Evolutionary conservation across 1,140 invertebrate species (phyloP).

Genomic region (Drosophila kanapiae): DNA sequence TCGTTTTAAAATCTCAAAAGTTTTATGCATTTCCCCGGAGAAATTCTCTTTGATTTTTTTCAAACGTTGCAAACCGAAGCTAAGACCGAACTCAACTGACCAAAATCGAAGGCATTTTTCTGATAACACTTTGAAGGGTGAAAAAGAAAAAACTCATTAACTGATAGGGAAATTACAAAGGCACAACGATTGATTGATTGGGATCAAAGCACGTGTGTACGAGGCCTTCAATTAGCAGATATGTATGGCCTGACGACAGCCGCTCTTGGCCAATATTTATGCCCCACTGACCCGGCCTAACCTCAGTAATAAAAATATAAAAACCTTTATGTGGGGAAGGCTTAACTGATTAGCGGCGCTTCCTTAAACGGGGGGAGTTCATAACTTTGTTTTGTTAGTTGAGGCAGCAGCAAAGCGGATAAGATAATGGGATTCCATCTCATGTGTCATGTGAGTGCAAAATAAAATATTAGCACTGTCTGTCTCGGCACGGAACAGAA

Average conservation of each 20-base stretch:
- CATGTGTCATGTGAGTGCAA: constrained; percentile 55
- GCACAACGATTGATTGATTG: constrained; percentile 32
- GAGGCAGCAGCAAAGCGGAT: constrained; percentile 17
- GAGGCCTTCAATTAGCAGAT: constrained; percentile 9
- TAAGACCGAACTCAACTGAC: constrained; percentile 46
- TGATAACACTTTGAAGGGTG: background rate
- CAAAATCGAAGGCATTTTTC: background rate
- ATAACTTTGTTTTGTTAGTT: constrained; percentile 46
- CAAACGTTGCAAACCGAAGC: constrained; percentile 29
- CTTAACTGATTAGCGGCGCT: constrained; percentile 33
- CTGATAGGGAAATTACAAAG: constrained; percentile 38
- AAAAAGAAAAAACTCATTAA: constrained; percentile 14
- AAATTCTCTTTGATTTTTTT: constrained; percentile 9
- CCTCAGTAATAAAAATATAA: constrained; percentile 14
- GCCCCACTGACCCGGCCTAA: constrained; percentile 41
- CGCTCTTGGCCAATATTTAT: constrained; percentile 21
- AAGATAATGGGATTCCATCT: constrained; percentile 36
- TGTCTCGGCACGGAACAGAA: constrained; percentile 11
- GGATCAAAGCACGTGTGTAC: constrained; percentile 36
- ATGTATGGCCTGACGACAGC: constrained; percentile 23
- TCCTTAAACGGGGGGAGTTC: constrained; percentile 47
- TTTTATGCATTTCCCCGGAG: constrained; percentile 65
- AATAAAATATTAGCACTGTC: constrained; percentile 45
- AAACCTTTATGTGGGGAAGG: constrained; percentile 13
- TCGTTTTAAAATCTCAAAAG: constrained; percentile 27